A percentile compares a stretch with the other conserved stretches of the same genome.
Conservation (phyloP, 2,797 vertebrate genomes). For the Ficedula albicollis region DNA sequence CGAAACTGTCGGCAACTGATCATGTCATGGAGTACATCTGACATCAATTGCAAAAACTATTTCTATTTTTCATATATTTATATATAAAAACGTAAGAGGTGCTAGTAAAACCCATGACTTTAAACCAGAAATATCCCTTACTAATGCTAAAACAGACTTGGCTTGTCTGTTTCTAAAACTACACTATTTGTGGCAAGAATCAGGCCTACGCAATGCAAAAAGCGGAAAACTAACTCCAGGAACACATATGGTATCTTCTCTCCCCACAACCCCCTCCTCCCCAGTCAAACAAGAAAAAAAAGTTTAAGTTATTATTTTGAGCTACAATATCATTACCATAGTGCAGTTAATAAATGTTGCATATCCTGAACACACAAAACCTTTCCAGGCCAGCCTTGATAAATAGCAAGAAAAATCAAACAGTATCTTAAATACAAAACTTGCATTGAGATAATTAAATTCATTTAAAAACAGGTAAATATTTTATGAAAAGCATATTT, state of each 20-base stretch:
- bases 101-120: conserved; percentile 74
- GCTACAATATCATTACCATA: conserved; percentile 73
- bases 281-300: background rate
- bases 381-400: conserved; percentile 77
- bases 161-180: conserved; percentile 84
- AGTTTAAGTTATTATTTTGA: conserved; percentile 73
- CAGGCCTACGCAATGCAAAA: conserved; percentile 68
- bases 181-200: conserved; percentile 79
- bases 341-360: conserved; percentile 77
- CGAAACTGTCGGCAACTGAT: background rate
- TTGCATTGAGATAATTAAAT: conserved; percentile 80
- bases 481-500: conserved; percentile 72
- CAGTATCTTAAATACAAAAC: conserved; percentile 78
- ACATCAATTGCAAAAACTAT: conserved; percentile 34
- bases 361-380: conserved; percentile 72
- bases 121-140: conserved; percentile 93
- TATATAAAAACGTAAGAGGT: background rate
- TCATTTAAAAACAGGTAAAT: conserved; percentile 78
- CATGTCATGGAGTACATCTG: background rate
- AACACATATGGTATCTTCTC: conserved; percentile 71
- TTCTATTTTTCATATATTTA: background rate
- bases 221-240: conserved; percentile 64
- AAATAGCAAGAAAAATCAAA: conserved; percentile 78
- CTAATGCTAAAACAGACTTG: conserved; percentile 88
- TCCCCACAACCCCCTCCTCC: background rate